Evolutionary conservation across 2,888 invertebrate species (phyloP), one percentile per base, ranked within the genome.

Genomic region (Nysson spinosus): DNA sequence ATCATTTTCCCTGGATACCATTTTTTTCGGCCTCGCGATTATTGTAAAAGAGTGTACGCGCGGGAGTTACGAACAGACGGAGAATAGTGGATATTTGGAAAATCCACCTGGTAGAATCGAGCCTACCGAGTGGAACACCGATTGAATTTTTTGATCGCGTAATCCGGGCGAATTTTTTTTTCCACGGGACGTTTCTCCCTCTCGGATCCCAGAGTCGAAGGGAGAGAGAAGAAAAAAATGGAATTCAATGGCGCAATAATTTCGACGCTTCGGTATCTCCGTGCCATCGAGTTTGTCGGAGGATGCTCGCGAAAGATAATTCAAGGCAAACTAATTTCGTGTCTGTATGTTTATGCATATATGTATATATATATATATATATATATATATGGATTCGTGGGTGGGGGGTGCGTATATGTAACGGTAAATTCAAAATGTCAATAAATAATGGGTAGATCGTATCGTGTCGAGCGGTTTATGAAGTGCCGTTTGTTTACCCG

Each of bases 401-500:
- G n/a, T n/a, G n/a, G n/a, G n/a, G n/a, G n/a, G n/a, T n/a, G n/a
- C n/a, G n/a, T n/a, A n/a, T n/a, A n/a, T n/a, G n/a, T 62, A 60
- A 58, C 61, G 69, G 72, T 69, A 67, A 69, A 75, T 75, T 62
- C 67, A 57, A 64, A 75, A 76, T 61, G 72, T 67, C 76, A 72
- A 75, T 75, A 75, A 75, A 75, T 75, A 75, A 75, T 69, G 62
- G 66, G 51, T 39, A 62, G 76, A 75, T 75, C 56, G 57, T 75
- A 75, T 75, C 75, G 62, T 24, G 61, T 54, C 56, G 35, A 47
- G 47, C 57, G 72, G 66, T 75, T 75, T 76, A 75, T 75, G 72
- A 75, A 75, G 75, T 69, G 64, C 64, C 72, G 69, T 75, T 66
- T 75, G 72, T 75, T 72, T 72, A 75, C 69, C 72, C 75, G 75